Evolutionary conservation across 2,113 vertebrate species (phyloP).

Genomic region (Lepidothrix coronata): DNA sequence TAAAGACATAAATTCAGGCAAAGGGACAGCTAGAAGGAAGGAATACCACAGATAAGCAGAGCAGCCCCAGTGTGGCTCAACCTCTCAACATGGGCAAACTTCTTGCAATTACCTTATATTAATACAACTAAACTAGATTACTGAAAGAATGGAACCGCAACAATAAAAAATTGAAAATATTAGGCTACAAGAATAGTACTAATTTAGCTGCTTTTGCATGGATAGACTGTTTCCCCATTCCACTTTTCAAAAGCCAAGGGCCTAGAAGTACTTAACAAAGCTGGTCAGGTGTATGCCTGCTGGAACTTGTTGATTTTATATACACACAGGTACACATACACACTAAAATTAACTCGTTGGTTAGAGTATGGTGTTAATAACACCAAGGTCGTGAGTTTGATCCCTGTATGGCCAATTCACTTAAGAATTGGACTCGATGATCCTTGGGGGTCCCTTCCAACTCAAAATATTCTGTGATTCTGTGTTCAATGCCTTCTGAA

Average conservation of each 20-base stretch:
- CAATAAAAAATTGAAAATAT: not conserved
- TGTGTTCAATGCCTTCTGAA: not conserved
- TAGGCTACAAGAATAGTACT: not conserved
- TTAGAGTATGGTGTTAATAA: not conserved
- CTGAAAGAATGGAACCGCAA: not conserved
- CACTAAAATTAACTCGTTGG: not conserved
- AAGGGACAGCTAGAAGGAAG: not conserved
- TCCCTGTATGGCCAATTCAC: not conserved
- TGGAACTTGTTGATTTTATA: not conserved
- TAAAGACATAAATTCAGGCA: not conserved
- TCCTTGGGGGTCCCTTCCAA: not conserved
- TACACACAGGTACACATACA: not conserved
- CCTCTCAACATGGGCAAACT: not conserved
- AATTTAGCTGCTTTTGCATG: not conserved
- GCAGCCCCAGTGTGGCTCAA: not conserved
- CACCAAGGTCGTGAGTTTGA: not conserved
- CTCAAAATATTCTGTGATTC: not conserved
- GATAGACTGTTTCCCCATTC: not conserved
- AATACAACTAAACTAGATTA: not conserved
- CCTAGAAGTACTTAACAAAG: not conserved
- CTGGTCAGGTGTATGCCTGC: not conserved
- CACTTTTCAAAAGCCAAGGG: not conserved
- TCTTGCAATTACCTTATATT: not conserved
- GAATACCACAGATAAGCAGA: not conserved
- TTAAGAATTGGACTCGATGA: fast-evolving